A percentile compares a stretch with the other conserved stretches of the same genome.
phyloP scores from a whole-genome alignment of 2,888 invertebrate species.

The Netelia virgata region DNA sequence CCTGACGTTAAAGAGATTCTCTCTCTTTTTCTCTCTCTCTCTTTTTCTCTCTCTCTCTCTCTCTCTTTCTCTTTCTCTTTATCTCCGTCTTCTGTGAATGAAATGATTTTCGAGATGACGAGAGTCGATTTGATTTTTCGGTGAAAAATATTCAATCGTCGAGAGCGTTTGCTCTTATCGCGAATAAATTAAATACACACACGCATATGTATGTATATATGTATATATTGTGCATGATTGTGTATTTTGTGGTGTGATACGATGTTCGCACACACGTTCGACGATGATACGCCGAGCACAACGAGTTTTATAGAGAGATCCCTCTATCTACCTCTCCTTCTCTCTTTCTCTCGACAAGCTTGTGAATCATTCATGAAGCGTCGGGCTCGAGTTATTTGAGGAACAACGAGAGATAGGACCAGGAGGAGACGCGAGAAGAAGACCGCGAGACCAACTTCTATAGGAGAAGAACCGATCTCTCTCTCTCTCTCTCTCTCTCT shows the following conservation, averaged over 20 bases:
- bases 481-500: background rate
- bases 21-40: background rate
- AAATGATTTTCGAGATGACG: background rate
- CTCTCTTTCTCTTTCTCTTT: background rate
- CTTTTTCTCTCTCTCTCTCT: too few relatives aligned
- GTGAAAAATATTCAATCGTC: slow-evolving; percentile 46
- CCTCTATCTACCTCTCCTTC: slow-evolving; percentile 8
- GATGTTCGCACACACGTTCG: slow-evolving; percentile 44
- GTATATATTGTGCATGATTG: slow-evolving; percentile 7
- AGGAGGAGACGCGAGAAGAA: slow-evolving; percentile 22
- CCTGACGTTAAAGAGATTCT: background rate
- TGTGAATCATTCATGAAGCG: slow-evolving; percentile 70
- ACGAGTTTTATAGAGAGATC: slow-evolving; percentile 26
- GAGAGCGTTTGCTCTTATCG: slow-evolving; percentile 36
- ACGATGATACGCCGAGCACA: slow-evolving; percentile 39
- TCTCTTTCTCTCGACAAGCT: slow-evolving; percentile 30
- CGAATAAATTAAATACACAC: slow-evolving; percentile 39
- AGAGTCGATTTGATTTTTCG: background rate
- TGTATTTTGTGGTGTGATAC: background rate
- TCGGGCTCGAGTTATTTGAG: slow-evolving; percentile 69
- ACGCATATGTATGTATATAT: slow-evolving; percentile 4
- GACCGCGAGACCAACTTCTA: slow-evolving; percentile 13
- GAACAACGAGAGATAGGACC: slow-evolving; percentile 59
- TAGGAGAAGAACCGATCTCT: slow-evolving; percentile 42
- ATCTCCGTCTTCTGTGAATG: background rate